Percentiles rank a stretch among this genome's conserved stretches.
phyloP scores from a whole-genome alignment of 1,140 invertebrate species.

The Drosophila pseudoobscura region DNA sequence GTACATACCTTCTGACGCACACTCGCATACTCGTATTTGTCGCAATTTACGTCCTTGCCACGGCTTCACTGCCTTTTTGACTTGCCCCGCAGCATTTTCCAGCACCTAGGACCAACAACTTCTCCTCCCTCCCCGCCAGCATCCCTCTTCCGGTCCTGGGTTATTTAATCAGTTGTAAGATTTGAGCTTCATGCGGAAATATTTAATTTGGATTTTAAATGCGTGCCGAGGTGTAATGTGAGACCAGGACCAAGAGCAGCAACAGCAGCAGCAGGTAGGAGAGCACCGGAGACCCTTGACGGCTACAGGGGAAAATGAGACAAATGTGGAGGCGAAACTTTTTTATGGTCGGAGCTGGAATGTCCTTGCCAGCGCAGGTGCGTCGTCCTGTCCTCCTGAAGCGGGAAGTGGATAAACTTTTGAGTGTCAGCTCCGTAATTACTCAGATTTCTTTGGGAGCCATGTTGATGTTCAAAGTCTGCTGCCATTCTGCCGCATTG shows the following conservation, averaged over 20 bases:
- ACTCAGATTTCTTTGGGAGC: slow-evolving; percentile 54
- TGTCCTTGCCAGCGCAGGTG: slow-evolving; percentile 55
- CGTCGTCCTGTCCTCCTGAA: background rate
- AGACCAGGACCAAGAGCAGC: slow-evolving; percentile 31
- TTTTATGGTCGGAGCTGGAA: slow-evolving; percentile 45
- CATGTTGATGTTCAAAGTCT: slow-evolving; percentile 19
- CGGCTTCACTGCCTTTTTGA: slow-evolving; percentile 62
- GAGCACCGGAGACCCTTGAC: slow-evolving; percentile 60
- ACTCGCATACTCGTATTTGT: slow-evolving; percentile 46
- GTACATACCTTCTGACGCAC: background rate
- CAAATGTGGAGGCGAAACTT: slow-evolving; percentile 64
- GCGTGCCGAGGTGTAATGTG: slow-evolving; percentile 69
- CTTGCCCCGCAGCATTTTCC: slow-evolving; percentile 57
- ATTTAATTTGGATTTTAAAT: slow-evolving; percentile 82
- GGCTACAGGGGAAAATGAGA: slow-evolving; percentile 55
- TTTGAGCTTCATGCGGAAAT: slow-evolving; percentile 80
- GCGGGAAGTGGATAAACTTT: slow-evolving; percentile 49
- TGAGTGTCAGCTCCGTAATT: slow-evolving; percentile 58
- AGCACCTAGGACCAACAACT: slow-evolving; percentile 2
- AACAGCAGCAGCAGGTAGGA: slow-evolving; percentile 1
- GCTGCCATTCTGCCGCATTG: slow-evolving; percentile 15
- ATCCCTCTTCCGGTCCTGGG: slow-evolving; percentile 39
- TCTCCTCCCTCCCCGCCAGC: background rate
- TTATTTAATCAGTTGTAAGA: slow-evolving; percentile 82
- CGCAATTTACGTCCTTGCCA: slow-evolving; percentile 61